Conservation (phyloP, 2,113 vertebrate species). For the Pelecanus crispus region DNA sequence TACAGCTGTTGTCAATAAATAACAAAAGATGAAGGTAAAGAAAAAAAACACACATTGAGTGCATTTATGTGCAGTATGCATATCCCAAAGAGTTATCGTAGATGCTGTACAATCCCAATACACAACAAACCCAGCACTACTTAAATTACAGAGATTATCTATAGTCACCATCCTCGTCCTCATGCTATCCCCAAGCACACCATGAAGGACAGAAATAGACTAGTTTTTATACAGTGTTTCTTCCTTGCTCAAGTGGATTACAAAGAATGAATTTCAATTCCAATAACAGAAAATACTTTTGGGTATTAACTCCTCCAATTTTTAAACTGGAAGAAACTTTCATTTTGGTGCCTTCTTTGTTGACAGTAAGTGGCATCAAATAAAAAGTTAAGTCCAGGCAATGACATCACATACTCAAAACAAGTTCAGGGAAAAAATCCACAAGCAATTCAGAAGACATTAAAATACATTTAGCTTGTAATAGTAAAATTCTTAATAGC, state of each 20-base stretch:
- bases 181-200: background rate
- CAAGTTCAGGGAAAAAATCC: background rate
- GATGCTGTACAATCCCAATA: background rate
- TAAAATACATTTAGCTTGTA: background rate
- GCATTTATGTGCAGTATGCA: too few species aligned
- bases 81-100: too few species aligned
- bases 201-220: background rate
- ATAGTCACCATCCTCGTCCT: background rate
- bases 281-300: background rate
- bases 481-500: background rate
- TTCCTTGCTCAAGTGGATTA: background rate
- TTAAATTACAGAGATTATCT: background rate
- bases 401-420: background rate
- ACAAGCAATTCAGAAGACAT: background rate
- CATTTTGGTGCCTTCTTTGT: background rate
- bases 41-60: too few species aligned
- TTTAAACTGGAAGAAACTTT: background rate
- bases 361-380: background rate
- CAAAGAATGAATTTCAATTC: background rate
- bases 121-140: background rate
- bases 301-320: background rate
- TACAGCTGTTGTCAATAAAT: too few species aligned
- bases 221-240: background rate
- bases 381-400: background rate
- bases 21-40: too few species aligned